Percentiles rank a stretch among this genome's conserved stretches.
Conservation (phyloP, 2,888 invertebrate genomes). For the Brassicogethes aeneus region DNA sequence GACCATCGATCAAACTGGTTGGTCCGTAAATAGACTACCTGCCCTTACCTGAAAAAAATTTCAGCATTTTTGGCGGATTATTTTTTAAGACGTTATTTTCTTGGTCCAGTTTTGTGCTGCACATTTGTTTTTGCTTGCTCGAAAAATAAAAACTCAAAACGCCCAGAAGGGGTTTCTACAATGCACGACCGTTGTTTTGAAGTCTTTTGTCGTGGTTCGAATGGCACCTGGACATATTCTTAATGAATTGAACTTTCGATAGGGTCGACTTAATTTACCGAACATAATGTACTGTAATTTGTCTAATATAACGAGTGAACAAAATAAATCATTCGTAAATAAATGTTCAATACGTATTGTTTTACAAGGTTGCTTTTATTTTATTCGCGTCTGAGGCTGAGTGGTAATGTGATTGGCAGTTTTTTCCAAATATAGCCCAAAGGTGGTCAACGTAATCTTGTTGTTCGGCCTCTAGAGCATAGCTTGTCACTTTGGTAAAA, state of each 20-base stretch:
- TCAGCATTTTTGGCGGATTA: too few relatives aligned
- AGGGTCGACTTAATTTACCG: slow-evolving; percentile 22
- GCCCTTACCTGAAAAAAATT: background rate
- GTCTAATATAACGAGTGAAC: too few relatives aligned
- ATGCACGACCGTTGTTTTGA: slow-evolving; percentile 24
- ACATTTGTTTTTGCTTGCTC: background rate
- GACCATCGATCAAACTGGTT: background rate
- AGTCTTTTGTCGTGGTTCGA: slow-evolving; percentile 18
- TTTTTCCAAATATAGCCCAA: slow-evolving; percentile 4
- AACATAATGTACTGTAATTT: slow-evolving; percentile 10
- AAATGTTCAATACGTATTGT: too few relatives aligned
- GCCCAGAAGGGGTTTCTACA: slow-evolving; percentile 13
- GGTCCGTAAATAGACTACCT: background rate
- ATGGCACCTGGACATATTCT: slow-evolving; percentile 23
- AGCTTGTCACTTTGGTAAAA: slow-evolving; percentile 27
- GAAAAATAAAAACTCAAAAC: background rate
- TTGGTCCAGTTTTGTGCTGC: background rate
- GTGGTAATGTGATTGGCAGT: background rate
- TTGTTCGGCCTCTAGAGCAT: slow-evolving; percentile 30
- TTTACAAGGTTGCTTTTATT: too few relatives aligned
- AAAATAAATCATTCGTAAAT: too few relatives aligned
- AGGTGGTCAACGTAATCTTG: slow-evolving; percentile 38
- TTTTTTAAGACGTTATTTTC: too few relatives aligned
- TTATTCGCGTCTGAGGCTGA: background rate
- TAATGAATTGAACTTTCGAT: slow-evolving; percentile 19